A percentile compares a stretch with the other conserved stretches of the same genome.
These are phyloP conservation scores for Dicycla oo DNA, from an alignment of 2,888 invertebrate species.

Conservation along the genomic window DNA sequence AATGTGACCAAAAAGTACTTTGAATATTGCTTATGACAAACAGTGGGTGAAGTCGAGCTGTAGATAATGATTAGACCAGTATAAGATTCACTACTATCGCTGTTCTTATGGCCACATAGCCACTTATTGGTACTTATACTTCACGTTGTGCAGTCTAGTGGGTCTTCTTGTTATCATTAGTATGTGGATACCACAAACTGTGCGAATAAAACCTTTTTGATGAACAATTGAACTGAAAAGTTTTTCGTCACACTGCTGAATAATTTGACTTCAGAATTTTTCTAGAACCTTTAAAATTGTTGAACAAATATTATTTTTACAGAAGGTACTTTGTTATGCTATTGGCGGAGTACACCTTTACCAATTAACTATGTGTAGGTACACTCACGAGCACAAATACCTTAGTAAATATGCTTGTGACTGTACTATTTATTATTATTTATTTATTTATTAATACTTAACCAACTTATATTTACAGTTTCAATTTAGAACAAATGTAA, in stretches of 20 bases:
- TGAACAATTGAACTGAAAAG: slow-evolving; percentile 5
- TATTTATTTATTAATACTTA: too few species aligned
- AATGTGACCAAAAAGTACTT: too few species aligned
- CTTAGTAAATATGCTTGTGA: too few species aligned
- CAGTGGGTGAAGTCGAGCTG: too few species aligned
- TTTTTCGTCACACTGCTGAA: not conserved
- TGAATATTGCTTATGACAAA: too few species aligned
- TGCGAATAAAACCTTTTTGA: slow-evolving; percentile 11
- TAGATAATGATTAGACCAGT: too few species aligned
- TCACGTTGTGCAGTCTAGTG: slow-evolving; percentile 44
- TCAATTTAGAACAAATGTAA: too few species aligned
- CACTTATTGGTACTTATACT: slow-evolving; percentile 58
- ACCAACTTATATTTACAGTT: too few species aligned
- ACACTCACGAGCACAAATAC: too few species aligned
- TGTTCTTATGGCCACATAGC: slow-evolving; percentile 44
- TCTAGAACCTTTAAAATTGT: not conserved
- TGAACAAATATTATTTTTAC: not conserved
- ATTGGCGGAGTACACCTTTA: not conserved
- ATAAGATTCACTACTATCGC: slow-evolving; percentile 3
- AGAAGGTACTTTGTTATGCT: too few species aligned
- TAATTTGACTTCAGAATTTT: not conserved
- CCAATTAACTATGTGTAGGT: not conserved
- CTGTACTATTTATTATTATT: too few species aligned
- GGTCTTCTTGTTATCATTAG: slow-evolving; percentile 52
- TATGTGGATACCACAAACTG: slow-evolving; percentile 34